Evolutionary conservation across 2,113 vertebrate species (phyloP), one percentile per base, ranked within the genome.

Genomic region (Toxotes jaculatrix): DNA sequence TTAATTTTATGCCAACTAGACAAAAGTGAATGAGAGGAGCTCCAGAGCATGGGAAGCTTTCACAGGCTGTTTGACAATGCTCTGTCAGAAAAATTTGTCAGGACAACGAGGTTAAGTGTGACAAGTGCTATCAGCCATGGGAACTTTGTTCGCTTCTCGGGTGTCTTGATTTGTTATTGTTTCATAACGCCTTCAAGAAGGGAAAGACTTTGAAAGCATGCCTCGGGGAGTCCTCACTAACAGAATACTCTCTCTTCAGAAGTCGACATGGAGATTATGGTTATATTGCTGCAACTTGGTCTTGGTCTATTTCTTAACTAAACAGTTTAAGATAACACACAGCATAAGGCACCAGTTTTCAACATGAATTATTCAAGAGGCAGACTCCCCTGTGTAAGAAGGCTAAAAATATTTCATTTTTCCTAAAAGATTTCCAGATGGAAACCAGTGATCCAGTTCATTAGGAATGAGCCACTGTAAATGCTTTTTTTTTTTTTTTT

Each of bases 41-140:
- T 80, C 69, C 34, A 16, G 88, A 86, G 86, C 77, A 88, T 85
- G 80, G 88, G 89, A 86, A 87, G 81, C 71, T 69, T 77, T 79
- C 57, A 76, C 88, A 83, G 59, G 65, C 67, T 43, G 81, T 56
- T 77, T 45, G 85, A 91, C 85, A 59, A 80, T 14, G 68, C 76
- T 87, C 74, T 69, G 81, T 89, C 89, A 80, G 85, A 79, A 87
- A 88, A 91, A 88, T 88, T 77, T 84, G 87, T 92, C 79, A 75
- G 83, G 74, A 90, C 87, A 87, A 86, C 80, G 68, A 90, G 91
- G 91, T 91, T 92, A 93, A 93, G 85, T 92, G 91, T 88, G 88
- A 93, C 90, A 85, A 68, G 56, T 71, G 86, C 61, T 75, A 74
- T 88, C 72, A 74, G 87, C 90, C 91, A 91, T 91, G 93, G 89